A percentile compares a stretch with the other conserved stretches of the same genome.
Evolutionary conservation across 2,797 vertebrate genomes (phyloP).

Genomic region (Nasua narica): DNA sequence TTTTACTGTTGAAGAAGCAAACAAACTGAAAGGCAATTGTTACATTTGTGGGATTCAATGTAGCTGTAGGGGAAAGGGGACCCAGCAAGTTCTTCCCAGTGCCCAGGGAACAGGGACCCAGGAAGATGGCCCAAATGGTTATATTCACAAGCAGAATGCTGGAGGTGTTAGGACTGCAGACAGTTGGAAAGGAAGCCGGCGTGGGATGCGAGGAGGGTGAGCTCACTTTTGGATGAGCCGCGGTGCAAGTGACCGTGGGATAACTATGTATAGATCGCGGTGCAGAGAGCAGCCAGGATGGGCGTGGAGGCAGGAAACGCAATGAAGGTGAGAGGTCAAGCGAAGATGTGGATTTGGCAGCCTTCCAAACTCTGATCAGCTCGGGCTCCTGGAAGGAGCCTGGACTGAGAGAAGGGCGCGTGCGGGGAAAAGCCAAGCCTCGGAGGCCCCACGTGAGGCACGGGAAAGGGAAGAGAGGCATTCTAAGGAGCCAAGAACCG

Average conservation of each 20-base stretch:
- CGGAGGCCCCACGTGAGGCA: background rate
- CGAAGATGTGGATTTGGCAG: conserved; percentile 3
- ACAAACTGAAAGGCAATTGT: background rate
- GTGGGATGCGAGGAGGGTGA: conserved; percentile 17
- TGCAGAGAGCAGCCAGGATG: conserved; percentile 14
- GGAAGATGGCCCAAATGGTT: background rate
- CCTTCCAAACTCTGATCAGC: background rate
- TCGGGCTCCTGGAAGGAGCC: background rate
- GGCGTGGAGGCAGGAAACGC: conserved; percentile 21
- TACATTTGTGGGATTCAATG: background rate
- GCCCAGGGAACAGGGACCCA: background rate
- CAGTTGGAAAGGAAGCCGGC: background rate
- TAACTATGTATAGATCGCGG: background rate
- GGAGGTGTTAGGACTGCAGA: background rate
- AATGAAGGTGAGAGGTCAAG: conserved; percentile 48
- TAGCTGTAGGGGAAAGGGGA: background rate
- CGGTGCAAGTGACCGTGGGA: background rate
- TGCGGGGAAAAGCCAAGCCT: background rate
- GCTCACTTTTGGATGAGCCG: conserved; percentile 62
- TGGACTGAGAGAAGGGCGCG: background rate
- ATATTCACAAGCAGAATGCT: background rate
- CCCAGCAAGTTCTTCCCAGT: background rate
- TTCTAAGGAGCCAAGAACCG: background rate
- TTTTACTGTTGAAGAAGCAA: background rate
- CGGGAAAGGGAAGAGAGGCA: background rate